phyloP scores from a whole-genome alignment of 2,888 invertebrate genomes.

The Lithosia quadra region DNA sequence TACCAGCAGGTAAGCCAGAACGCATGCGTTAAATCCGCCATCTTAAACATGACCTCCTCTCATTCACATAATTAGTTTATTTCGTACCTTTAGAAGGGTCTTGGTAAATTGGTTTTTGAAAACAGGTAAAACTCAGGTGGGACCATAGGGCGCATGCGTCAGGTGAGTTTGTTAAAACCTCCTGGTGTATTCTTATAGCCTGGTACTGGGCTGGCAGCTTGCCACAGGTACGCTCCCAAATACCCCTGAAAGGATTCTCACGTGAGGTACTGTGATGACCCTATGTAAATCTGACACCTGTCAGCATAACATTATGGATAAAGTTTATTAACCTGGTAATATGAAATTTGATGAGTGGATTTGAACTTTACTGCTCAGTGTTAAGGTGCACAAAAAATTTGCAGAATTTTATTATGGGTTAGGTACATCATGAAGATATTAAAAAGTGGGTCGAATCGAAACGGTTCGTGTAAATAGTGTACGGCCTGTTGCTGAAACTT shows the following conservation, averaged over 20 bases:
- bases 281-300: conserved; percentile 41
- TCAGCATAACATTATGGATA: conserved; percentile 23
- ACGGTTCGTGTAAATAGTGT: too few species aligned
- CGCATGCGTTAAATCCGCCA: conserved; percentile 63
- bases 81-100: conserved; percentile 44
- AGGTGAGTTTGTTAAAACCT: conserved; percentile 69
- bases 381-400: conserved; percentile 17
- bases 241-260: conserved; percentile 69
- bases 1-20: conserved; percentile 59
- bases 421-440: too few species aligned
- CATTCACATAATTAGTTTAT: conserved; percentile 26
- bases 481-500: too few species aligned
- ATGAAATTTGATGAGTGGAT: conserved; percentile 4
- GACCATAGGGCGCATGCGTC: conserved; percentile 78
- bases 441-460: too few species aligned
- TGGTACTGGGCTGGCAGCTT: conserved; percentile 86
- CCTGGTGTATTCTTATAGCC: conserved; percentile 66
- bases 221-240: conserved; percentile 86
- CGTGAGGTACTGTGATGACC: conserved; percentile 68
- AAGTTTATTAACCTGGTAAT: conserved; percentile 21
- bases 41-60: conserved; percentile 50
- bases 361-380: conserved; percentile 22
- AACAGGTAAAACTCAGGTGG: conserved; percentile 77
- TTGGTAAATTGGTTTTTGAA: conserved; percentile 57
- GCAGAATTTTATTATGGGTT: too few species aligned